Conservation (phyloP, 1,140 invertebrate genomes). For the Solenopsis fugax region DNA sequence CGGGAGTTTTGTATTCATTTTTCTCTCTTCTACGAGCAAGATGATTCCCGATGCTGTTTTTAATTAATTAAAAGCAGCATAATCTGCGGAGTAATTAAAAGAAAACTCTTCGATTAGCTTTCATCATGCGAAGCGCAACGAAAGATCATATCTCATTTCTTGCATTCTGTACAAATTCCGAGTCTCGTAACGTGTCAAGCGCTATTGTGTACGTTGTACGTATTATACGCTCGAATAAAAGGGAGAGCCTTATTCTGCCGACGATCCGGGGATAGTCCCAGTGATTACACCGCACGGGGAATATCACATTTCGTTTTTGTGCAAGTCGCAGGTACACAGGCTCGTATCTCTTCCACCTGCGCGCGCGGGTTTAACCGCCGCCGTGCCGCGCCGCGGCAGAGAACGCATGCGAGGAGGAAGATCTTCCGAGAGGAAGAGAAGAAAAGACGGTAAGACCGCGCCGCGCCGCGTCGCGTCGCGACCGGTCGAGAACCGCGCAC, state of each 20-base stretch:
- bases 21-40: background rate
- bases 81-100: background rate
- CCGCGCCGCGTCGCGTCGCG: background rate
- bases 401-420: slow-evolving; percentile 22
- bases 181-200: background rate
- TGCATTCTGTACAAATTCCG: background rate
- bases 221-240: slow-evolving; percentile 32
- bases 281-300: slow-evolving; percentile 54
- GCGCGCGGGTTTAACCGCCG: slow-evolving; percentile 38
- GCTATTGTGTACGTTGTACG: slow-evolving; percentile 17
- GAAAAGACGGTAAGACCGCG: slow-evolving; percentile 44
- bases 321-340: slow-evolving; percentile 44
- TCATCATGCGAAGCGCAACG: background rate
- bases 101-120: background rate
- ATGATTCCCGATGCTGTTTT: background rate
- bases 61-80: slow-evolving; percentile 17
- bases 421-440: no score
- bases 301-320: slow-evolving; percentile 61
- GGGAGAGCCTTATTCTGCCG: background rate
- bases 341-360: slow-evolving; percentile 60
- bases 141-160: background rate
- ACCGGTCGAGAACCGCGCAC: slow-evolving; percentile 47
- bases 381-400: slow-evolving; percentile 24
- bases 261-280: slow-evolving; percentile 32
- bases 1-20: background rate